Evolutionary conservation across 2,113 vertebrate genomes (phyloP), one percentile per base, ranked within the genome.

Genomic region (Callipepla squamata): DNA sequence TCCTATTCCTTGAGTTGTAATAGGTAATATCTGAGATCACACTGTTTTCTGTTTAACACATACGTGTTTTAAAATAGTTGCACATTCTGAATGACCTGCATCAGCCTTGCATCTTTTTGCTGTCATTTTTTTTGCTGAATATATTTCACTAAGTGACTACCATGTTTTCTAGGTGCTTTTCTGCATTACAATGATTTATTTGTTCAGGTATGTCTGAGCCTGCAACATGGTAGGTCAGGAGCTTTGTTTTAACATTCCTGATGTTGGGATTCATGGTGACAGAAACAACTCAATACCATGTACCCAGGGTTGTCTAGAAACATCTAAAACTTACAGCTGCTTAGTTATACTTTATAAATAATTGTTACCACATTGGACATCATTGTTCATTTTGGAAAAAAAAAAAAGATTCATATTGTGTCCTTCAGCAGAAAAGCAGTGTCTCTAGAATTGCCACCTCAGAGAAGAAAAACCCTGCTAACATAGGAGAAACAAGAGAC

Each of bases 51-150:
- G 6, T 89, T 94, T 70, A 80, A 55, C 21, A 55, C 44, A 44
- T 18, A 74, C 32, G 5, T 83, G 44, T 83, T 77, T 77, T 74
- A 7, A 40, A 93, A 50, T 45, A 84, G 23, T 59, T 92, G 58
- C 73, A 63, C 84, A 74, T 86, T 93, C 26, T 38, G 4, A 53
- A 58, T 70, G 61, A 70, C 18, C 69, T 23, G 8, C 36, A 86
- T 88, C 74, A 90, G 45, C 45, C 69, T 88, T 4, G 7, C 53
- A 25, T 53, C 38, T 72, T 92, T 95, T 92, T 78, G 25, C 77
- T 86, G 47, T 51, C 73, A 63, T 16, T 26, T 65, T 94, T 94
- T 94, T 90, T 86, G 34, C 61, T 92, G 94, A 86, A 88, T 90
- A 78, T 70, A 70, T 89, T 61, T 67, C 74, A 47, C 5, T 55